Conservation (phyloP, 2,113 vertebrate genomes). For the Oreochromis aureus region DNA sequence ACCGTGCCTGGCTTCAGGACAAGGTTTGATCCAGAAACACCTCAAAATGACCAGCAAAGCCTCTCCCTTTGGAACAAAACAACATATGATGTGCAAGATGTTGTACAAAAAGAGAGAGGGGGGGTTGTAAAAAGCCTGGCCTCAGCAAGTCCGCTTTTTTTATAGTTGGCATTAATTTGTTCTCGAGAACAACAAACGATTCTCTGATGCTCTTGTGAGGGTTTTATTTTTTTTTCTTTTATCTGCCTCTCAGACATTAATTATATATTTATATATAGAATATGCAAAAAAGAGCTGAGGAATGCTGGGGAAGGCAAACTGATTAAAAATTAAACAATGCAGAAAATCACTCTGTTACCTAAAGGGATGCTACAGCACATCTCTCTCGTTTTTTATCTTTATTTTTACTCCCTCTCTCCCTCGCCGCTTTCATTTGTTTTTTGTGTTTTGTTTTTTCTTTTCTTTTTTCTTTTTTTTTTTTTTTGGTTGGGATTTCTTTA, state of each 20-base stretch:
- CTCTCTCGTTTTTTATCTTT: constrained; percentile 46
- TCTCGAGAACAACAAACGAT: constrained; percentile 74
- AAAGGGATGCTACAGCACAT: constrained; percentile 70
- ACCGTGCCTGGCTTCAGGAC: constrained; percentile 30
- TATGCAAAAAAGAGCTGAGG: constrained; percentile 73
- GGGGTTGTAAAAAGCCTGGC: constrained; percentile 34
- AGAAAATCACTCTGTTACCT: constrained; percentile 78
- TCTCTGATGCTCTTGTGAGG: constrained; percentile 64
- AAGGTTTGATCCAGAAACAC: constrained; percentile 41
- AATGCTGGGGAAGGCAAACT: constrained; percentile 70
- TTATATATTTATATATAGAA: constrained; percentile 79
- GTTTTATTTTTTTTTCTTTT: constrained; percentile 62
- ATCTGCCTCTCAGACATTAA: constrained; percentile 76
- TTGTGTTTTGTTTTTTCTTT: background rate
- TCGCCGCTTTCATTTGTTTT: constrained; percentile 45
- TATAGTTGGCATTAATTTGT: constrained; percentile 67
- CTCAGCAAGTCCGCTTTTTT: constrained; percentile 63
- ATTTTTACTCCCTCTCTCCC: constrained; percentile 62
- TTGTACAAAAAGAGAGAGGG: constrained; percentile 9
- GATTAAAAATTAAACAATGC: constrained; percentile 83
- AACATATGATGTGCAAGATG: constrained; percentile 46
- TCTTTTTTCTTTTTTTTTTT: background rate
- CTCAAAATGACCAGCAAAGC: constrained; percentile 61
- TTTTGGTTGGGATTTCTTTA: constrained; percentile 64
- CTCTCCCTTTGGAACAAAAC: constrained; percentile 52